These are phyloP conservation scores for Artemia sinica DNA, from an alignment of 2,888 invertebrate genomes.

Conservation along the genomic window DNA sequence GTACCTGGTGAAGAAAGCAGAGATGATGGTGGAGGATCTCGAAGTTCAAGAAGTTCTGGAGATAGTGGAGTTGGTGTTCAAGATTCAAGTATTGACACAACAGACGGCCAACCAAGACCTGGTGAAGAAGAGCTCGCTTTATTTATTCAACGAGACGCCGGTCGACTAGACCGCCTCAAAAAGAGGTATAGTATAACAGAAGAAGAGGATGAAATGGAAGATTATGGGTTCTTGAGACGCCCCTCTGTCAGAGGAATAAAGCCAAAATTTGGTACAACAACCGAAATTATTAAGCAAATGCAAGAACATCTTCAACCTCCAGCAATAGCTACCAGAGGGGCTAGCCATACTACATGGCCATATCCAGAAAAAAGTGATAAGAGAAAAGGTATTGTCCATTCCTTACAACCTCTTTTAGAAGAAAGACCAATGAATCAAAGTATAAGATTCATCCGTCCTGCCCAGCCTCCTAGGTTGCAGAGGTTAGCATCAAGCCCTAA, in stretches of 20 bases:
- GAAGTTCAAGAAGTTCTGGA: slow-evolving; percentile 22
- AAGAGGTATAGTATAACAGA: slow-evolving; percentile 44
- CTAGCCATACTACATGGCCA: slow-evolving; percentile 42
- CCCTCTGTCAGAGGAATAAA: slow-evolving; percentile 77
- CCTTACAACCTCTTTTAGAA: slow-evolving; percentile 52
- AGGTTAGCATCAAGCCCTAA: slow-evolving; percentile 11
- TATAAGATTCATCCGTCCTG: slow-evolving; percentile 33
- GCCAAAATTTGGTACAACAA: slow-evolving; percentile 57
- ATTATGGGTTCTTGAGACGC: slow-evolving; percentile 73
- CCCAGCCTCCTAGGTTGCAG: neutral
- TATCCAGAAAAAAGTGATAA: slow-evolving; percentile 30
- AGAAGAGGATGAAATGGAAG: slow-evolving; percentile 62
- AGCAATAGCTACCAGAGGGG: slow-evolving; percentile 29
- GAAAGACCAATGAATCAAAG: slow-evolving; percentile 48
- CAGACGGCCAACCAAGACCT: slow-evolving; percentile 12
- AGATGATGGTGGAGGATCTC: slow-evolving; percentile 21
- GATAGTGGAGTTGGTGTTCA: slow-evolving; percentile 21
- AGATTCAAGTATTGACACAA: slow-evolving; percentile 19
- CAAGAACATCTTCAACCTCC: slow-evolving; percentile 44
- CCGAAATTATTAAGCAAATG: slow-evolving; percentile 62
- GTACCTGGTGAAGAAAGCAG: slow-evolving; percentile 17
- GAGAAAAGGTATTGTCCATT: slow-evolving; percentile 32
- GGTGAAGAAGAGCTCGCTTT: slow-evolving; percentile 48
- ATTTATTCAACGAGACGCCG: slow-evolving; percentile 66
- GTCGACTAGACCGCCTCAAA: slow-evolving; percentile 60